A percentile compares a stretch with the other conserved stretches of the same genome.
These are phyloP conservation scores for Anguilla japonica DNA, from an alignment of 2,113 vertebrate species.

Conservation along the genomic window DNA sequence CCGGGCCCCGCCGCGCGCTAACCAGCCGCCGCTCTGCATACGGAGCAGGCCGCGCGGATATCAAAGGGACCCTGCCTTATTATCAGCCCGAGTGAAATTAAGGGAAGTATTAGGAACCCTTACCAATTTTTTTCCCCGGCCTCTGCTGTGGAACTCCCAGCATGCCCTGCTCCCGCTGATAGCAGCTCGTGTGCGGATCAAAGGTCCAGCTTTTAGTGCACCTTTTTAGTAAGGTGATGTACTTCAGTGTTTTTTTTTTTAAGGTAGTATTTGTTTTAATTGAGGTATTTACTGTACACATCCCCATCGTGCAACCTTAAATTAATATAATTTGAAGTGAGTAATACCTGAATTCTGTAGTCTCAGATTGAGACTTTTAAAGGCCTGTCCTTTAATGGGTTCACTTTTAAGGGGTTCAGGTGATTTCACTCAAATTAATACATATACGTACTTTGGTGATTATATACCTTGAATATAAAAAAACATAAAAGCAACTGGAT, in stretches of 20 bases:
- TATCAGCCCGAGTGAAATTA: constrained; percentile 58
- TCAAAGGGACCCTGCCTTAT: constrained; percentile 61
- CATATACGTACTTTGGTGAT: too few species aligned
- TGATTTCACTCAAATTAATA: too few species aligned
- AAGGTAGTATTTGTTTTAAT: too few species aligned
- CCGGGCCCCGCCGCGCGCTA: constrained; percentile 46
- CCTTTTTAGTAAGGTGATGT: neutral
- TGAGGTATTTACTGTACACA: too few species aligned
- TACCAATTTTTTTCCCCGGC: constrained; percentile 22
- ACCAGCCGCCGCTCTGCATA: constrained; percentile 45
- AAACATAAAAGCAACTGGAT: too few species aligned
- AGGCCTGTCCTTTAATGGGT: too few species aligned
- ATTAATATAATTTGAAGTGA: too few species aligned
- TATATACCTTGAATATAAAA: too few species aligned
- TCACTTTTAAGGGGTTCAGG: too few species aligned
- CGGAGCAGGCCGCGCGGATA: constrained; percentile 52
- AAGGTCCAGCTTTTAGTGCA: neutral
- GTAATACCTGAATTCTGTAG: too few species aligned
- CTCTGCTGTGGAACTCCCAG: constrained; percentile 27
- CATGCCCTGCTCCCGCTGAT: constrained; percentile 13
- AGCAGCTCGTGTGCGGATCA: constrained; percentile 1
- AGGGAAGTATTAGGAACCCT: constrained; percentile 55
- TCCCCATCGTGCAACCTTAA: too few species aligned
- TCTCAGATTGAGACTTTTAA: too few species aligned
- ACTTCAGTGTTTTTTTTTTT: neutral